Percentiles rank a stretch among this genome's conserved stretches.
phyloP scores from a whole-genome alignment of 2,113 vertebrate species.

The Anser brachyrhynchus region DNA sequence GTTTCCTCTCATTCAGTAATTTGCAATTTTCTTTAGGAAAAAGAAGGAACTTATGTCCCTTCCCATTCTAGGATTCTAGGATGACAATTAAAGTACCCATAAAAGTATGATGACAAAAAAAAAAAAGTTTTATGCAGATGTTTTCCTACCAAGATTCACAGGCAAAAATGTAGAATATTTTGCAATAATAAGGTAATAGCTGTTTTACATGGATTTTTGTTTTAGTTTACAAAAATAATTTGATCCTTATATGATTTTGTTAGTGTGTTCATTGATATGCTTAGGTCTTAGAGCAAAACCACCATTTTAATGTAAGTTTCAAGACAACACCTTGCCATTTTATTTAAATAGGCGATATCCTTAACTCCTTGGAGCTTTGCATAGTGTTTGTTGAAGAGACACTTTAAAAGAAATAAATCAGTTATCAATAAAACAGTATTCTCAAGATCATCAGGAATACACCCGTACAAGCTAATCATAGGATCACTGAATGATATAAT shows the following conservation, averaged over 20 bases:
- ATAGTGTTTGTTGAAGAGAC: not conserved
- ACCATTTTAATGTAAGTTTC: not conserved
- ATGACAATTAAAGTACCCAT: not conserved
- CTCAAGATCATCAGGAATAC: not conserved
- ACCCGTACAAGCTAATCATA: not conserved
- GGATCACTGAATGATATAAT: no score
- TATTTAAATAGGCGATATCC: not conserved
- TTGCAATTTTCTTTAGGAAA: not conserved
- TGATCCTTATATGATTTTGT: not conserved
- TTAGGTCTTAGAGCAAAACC: not conserved
- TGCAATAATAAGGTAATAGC: not conserved
- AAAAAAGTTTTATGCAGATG: not conserved
- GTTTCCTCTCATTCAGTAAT: not conserved
- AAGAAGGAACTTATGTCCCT: not conserved
- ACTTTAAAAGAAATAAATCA: not conserved
- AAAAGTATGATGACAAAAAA: not conserved
- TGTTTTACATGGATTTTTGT: not conserved
- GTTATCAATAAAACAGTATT: not conserved
- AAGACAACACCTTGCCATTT: not conserved
- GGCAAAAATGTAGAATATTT: not conserved
- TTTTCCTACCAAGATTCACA: not conserved
- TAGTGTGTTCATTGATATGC: not conserved
- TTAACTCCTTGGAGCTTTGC: not conserved
- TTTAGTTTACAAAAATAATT: constrained; percentile 28
- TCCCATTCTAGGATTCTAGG: not conserved